A percentile compares a stretch with the other conserved stretches of the same genome.
Conservation (phyloP, 2,797 vertebrate species). For the Malurus splendens region DNA sequence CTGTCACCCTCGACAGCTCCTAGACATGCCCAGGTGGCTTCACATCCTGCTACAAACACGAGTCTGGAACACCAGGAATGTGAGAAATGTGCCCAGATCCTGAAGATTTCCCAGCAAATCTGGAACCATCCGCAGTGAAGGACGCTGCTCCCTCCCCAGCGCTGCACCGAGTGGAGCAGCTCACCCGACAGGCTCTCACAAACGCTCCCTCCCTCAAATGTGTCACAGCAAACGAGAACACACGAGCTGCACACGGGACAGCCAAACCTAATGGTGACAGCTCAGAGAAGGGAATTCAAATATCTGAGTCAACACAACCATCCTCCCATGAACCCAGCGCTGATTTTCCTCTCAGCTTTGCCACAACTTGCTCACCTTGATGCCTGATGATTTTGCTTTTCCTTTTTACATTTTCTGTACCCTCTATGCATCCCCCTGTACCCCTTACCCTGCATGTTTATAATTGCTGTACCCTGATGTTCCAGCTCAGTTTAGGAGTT, state of each 20-base stretch:
- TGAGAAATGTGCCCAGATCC: neutral
- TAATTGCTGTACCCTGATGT: too few species aligned
- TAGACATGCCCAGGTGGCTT: neutral
- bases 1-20: neutral
- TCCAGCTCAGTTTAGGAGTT: too few species aligned
- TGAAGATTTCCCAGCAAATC: neutral
- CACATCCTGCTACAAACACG: neutral
- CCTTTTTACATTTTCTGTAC: too few species aligned
- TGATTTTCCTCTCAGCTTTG: neutral
- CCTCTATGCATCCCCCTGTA: too few species aligned
- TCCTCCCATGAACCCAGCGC: neutral
- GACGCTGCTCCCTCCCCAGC: neutral
- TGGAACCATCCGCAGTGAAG: neutral
- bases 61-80: neutral
- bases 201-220: neutral
- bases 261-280: neutral
- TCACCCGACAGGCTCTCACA: conserved; percentile 7
- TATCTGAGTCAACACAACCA: neutral
- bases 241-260: conserved; percentile 5
- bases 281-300: neutral
- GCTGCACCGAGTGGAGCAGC: neutral
- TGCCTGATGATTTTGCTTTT: too few species aligned
- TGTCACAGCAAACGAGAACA: neutral
- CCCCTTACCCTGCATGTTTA: too few species aligned
- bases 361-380: neutral